These are phyloP conservation scores for Meloidogyne hapla DNA, from an alignment of 1,140 invertebrate genomes.

Conservation along the genomic window DNA sequence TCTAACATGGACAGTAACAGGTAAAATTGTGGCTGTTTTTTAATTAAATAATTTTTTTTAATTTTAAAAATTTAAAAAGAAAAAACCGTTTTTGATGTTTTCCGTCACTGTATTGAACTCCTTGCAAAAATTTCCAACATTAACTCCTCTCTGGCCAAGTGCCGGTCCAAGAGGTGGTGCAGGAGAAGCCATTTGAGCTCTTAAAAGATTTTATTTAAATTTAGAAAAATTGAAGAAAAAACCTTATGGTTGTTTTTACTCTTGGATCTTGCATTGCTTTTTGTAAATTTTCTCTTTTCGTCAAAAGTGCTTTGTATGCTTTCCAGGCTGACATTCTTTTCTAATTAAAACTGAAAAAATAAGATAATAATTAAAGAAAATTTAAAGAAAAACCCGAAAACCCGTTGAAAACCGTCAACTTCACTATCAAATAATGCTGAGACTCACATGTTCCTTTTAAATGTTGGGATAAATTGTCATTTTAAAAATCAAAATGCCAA, in stretches of 20 bases:
- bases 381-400: too few relatives aligned
- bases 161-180: constrained; percentile 61
- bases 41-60: too few relatives aligned
- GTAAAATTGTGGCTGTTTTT: constrained; percentile 51
- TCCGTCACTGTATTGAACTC: constrained; percentile 94
- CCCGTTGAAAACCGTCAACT: too few relatives aligned
- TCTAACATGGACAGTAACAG: constrained; percentile 61
- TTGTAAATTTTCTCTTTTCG: not conserved
- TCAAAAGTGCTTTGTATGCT: constrained; percentile 3
- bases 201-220: constrained; percentile 35
- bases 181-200: constrained; percentile 62
- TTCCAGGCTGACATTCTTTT: not conserved
- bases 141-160: constrained; percentile 76
- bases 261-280: not conserved
- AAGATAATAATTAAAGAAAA: too few relatives aligned
- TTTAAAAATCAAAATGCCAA: too few relatives aligned
- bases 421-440: too few relatives aligned
- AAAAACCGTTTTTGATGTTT: constrained; percentile 79
- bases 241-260: constrained; percentile 9
- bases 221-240: not conserved
- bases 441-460: too few relatives aligned
- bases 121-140: constrained; percentile 93
- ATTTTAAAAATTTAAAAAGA: not conserved
- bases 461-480: too few relatives aligned
- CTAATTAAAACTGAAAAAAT: too few relatives aligned